phyloP scores from a whole-genome alignment of 2,113 vertebrate species.

The Cariama cristata region DNA sequence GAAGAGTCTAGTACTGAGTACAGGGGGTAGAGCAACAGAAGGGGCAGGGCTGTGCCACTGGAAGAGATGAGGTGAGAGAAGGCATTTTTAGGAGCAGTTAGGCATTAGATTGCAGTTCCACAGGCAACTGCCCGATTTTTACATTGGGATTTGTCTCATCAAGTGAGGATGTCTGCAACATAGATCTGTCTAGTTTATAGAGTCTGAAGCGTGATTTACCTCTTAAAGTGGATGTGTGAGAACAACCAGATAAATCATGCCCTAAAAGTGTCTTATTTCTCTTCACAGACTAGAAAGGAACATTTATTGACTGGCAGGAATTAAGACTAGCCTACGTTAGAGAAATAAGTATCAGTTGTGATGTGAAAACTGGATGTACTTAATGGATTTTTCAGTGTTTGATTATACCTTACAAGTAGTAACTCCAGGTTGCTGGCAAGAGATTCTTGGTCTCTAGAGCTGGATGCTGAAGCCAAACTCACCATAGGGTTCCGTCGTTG shows the following conservation, averaged over 20 bases:
- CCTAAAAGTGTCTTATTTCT: not conserved
- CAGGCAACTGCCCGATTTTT: not conserved
- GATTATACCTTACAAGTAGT: not conserved
- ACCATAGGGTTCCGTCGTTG: not conserved
- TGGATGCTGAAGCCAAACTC: not conserved
- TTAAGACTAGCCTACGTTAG: not conserved
- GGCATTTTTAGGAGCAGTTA: not conserved
- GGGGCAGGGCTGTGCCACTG: not conserved
- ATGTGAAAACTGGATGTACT: not conserved
- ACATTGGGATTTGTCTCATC: not conserved
- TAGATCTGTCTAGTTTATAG: not conserved
- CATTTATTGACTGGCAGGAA: not conserved
- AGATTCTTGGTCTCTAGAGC: not conserved
- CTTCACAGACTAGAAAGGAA: not conserved
- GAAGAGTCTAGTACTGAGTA: not conserved
- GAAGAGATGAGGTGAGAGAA: not conserved
- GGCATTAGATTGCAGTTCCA: not conserved
- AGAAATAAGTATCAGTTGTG: not conserved
- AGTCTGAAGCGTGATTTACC: not conserved
- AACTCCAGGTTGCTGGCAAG: slow-evolving; percentile 12
- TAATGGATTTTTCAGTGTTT: not conserved
- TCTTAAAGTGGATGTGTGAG: not conserved
- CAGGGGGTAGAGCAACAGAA: not conserved
- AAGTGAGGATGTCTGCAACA: not conserved
- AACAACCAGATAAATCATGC: not conserved